These are phyloP conservation scores for Brachirus orientalis DNA, from an alignment of 2,113 vertebrate genomes.

Conservation along the genomic window DNA sequence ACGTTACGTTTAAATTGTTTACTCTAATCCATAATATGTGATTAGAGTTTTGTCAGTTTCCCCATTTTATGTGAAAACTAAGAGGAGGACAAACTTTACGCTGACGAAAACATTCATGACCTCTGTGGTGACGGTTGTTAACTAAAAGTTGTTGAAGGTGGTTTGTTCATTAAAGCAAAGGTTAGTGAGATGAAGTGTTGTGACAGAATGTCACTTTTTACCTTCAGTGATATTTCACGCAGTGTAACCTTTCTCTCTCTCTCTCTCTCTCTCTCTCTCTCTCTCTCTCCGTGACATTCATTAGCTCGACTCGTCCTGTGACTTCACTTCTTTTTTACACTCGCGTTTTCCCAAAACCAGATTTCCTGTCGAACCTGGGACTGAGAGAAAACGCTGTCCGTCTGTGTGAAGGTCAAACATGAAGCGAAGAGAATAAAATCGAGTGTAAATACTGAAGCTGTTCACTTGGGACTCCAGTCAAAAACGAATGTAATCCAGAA, in stretches of 20 bases:
- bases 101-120: not conserved
- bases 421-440: not conserved
- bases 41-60: no score
- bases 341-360: not conserved
- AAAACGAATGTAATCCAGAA: no score
- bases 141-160: no score
- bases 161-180: constrained; percentile 60
- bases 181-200: constrained; percentile 30
- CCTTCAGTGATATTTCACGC: constrained; percentile 36
- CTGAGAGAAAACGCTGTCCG: not conserved
- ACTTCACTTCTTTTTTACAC: constrained; percentile 23
- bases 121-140: not conserved
- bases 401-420: constrained; percentile 11
- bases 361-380: not conserved
- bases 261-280: not conserved
- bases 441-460: not conserved
- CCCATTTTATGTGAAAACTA: no score
- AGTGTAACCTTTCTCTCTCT: constrained; percentile 1
- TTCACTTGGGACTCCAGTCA: not conserved
- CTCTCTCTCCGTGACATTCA: constrained; percentile 25
- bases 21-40: no score
- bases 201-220: constrained; percentile 31
- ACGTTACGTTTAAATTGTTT: no score
- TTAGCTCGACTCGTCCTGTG: constrained; percentile 34
- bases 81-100: not conserved